Conservation (phyloP, 2,888 invertebrate genomes). For the Cephus rjabovi region DNA sequence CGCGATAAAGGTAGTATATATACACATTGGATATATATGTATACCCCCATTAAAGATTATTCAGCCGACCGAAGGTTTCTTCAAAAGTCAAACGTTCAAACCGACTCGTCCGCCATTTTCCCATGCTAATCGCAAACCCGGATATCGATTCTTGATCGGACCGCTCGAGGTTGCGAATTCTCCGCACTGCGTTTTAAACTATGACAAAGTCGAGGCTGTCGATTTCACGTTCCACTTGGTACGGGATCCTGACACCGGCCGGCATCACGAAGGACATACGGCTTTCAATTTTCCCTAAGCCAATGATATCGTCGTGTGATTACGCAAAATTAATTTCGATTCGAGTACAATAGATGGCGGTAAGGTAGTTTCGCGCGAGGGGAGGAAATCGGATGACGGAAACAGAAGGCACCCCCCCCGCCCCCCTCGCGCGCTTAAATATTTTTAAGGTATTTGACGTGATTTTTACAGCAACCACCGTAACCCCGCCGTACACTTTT, state of each 20-base stretch:
- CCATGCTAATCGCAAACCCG: neutral
- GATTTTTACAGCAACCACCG: neutral
- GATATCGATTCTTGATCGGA: neutral
- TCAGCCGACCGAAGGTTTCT: neutral
- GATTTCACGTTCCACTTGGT: neutral
- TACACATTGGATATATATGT: neutral
- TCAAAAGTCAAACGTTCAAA: constrained; percentile 20
- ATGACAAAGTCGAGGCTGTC: neutral
- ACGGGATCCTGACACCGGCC: neutral
- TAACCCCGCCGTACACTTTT: neutral
- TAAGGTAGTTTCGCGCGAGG: too few relatives aligned
- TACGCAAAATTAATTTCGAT: too few relatives aligned
- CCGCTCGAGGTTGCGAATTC: neutral
- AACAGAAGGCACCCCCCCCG: too few relatives aligned
- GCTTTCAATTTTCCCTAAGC: too few relatives aligned
- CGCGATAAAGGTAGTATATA: neutral
- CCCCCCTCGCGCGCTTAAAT: too few relatives aligned
- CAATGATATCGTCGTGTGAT: too few relatives aligned
- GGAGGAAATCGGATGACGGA: too few relatives aligned
- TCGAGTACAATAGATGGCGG: too few relatives aligned
- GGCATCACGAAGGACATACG: too few relatives aligned
- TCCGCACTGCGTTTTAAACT: neutral
- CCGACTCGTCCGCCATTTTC: constrained; percentile 7
- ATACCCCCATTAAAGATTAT: constrained; percentile 2
- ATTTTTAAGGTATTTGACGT: neutral